Evolutionary conservation across 2,797 vertebrate species (phyloP), one percentile per base, ranked within the genome.

Genomic region (Etheostoma perlongum): DNA sequence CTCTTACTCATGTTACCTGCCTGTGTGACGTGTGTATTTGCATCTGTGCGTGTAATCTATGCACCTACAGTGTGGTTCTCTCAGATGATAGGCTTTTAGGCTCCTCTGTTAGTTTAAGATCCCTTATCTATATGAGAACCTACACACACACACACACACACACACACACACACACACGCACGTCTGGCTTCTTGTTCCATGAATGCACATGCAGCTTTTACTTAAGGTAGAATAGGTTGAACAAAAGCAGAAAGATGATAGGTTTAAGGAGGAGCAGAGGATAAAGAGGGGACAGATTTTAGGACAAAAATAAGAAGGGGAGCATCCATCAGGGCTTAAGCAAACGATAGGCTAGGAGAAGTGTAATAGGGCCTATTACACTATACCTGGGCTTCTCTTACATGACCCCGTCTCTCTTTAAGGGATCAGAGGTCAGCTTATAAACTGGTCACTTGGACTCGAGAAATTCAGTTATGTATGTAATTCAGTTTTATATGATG

Each of bases 41-140:
- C 7, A 64, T 48, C 27, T 4, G 5, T 79, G 73, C 15, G 2
- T 75, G 42, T 25, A 83, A 88, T 89, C 88, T 33, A 69, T 51
- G 73, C 75, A 86, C 88, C 86, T 79, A 5, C 40, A 64, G 33
- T 30, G 61, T 42, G 79, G 75, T 76, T 61, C 71, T 53, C 79
- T 58, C 5, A 9, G n/a, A 65, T 79, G 61, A 78, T 47, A 11
- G 27, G 25, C 68, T 84, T 75, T 58, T 11, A 51, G 72, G 40
- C 77, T 81, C 70, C 72, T 77, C 78, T 89, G 83, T 88, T 91
- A 83, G 85, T 89, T 85, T 91, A 92, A 92, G 90, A 92, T 90
- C 49, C 5, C 49, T 85, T 90, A 91, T 93, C 88, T 82, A 18
- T 42, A 69, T 76, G 81, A 79, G 77, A 83, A 82, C 58, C 67